Evolutionary conservation across 2,888 invertebrate genomes (phyloP), one percentile per base, ranked within the genome.

Genomic region (Cyrtodaria siliqua): DNA sequence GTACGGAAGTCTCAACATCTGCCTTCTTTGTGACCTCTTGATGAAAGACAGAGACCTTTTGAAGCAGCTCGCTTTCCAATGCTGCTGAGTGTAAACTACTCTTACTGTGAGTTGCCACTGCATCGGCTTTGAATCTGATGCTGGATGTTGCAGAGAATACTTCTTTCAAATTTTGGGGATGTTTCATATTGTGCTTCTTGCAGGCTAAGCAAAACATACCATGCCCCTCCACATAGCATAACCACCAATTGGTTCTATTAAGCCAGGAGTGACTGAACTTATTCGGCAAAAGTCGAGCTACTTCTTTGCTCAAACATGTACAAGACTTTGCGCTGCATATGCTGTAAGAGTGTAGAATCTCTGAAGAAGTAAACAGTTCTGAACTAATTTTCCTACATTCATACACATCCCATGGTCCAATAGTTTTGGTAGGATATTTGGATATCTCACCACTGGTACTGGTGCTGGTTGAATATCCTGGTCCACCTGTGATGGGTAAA

Each of bases 151-250:
- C 29, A 27, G 24, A 24, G 33, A 71, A 71, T n/a, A 53, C 33
- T 38, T 63, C 63, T 12, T 42, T 57, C 23, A 57, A 26, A 42
- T 71, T 64, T 14, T 26, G 26, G 1, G 27, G 40, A 64, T 71
- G 63, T 38, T 71, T 71, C 23, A 64, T 52, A 29, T 27, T 40
- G 53, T 57, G 59, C 27, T 63, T 63, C 42, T 42, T 57, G 49
- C 63, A 71, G 20, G 42, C 20, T 8, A 71, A n/a, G 23, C 71
- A 64, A 33, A 24, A 59, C 64, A 71, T 63, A 14, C 71, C 71
- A 18, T 57, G 40, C 14, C 57, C 56, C 20, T 71, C 59, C 20
- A 64, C 29, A 59, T 27, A 71, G 26, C n/a, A 49, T 18, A 71
- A 20, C 71, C 71, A 71, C 64, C 71, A 71, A 33, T 64, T 55